Percentiles rank a stretch among this genome's conserved stretches.
Evolutionary conservation across 2,797 vertebrate genomes (phyloP).

Genomic region (Aeoliscus strigatus): DNA sequence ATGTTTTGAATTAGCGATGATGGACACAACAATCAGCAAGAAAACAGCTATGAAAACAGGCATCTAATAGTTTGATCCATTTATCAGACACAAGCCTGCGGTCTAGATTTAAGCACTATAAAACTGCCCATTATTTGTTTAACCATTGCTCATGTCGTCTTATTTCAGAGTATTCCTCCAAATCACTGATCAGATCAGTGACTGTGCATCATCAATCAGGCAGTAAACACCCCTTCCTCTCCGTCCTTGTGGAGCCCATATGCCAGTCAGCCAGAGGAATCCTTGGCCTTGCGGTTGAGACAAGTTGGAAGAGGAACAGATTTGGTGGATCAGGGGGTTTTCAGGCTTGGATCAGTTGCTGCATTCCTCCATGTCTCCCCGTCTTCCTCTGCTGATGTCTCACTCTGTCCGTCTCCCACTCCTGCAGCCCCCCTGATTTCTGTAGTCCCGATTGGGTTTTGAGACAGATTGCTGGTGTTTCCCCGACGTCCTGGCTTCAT

Average conservation of each 20-base stretch:
- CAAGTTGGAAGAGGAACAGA: constrained; percentile 50
- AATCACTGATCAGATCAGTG: constrained; percentile 46
- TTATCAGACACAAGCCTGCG: constrained; percentile 55
- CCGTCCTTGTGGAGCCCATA: constrained; percentile 41
- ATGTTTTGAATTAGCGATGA: constrained; percentile 41
- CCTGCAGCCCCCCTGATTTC: constrained; percentile 24
- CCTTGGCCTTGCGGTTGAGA: constrained; percentile 57
- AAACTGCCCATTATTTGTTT: constrained; percentile 44
- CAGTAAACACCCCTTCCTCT: constrained; percentile 17
- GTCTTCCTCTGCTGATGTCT: constrained; percentile 59
- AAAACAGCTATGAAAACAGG: constrained; percentile 33
- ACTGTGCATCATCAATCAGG: constrained; percentile 42
- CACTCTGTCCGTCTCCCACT: constrained; percentile 28
- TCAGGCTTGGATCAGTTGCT: constrained; percentile 47
- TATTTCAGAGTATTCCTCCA: constrained; percentile 20
- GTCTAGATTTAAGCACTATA: constrained; percentile 34
- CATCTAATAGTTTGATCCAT: constrained; percentile 52
- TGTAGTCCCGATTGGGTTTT: constrained; percentile 35
- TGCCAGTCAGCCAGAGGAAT: constrained; percentile 56
- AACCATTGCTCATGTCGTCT: constrained; percentile 24
- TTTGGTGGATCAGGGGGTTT: constrained; percentile 49
- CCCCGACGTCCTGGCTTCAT: constrained; percentile 40
- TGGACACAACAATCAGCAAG: constrained; percentile 34
- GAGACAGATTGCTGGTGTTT: constrained; percentile 45
- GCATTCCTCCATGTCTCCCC: constrained; percentile 58